Evolutionary conservation across 2,888 invertebrate species (phyloP).

Genomic region (Morpho deidamia): DNA sequence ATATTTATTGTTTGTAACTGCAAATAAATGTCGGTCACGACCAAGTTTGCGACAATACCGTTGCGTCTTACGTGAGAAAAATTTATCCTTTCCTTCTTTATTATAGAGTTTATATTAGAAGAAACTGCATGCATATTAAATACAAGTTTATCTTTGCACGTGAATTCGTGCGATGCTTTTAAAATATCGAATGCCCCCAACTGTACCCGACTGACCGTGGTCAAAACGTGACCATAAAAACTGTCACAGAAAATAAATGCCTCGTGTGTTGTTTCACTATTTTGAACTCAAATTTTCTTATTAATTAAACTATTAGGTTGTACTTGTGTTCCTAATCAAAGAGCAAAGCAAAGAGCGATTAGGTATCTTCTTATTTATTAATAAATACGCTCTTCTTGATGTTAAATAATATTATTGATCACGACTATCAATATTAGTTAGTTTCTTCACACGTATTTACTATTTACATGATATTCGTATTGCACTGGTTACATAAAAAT

Average conservation of each 20-base stretch:
- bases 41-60: neutral
- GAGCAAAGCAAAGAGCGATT: slow-evolving; percentile 27
- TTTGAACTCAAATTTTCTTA: slow-evolving; percentile 19
- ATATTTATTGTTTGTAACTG: slow-evolving; percentile 17
- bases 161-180: slow-evolving; percentile 42
- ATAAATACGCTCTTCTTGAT: slow-evolving; percentile 10
- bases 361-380: slow-evolving; percentile 22
- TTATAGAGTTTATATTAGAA: slow-evolving; percentile 8
- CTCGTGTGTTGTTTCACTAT: slow-evolving; percentile 13
- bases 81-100: neutral
- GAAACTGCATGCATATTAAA: neutral
- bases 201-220: slow-evolving; percentile 32
- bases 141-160: slow-evolving; percentile 29
- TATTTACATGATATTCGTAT: too few relatives aligned
- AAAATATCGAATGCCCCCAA: slow-evolving; percentile 44
- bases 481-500: too few relatives aligned
- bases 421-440: neutral
- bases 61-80: slow-evolving; percentile 1
- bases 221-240: slow-evolving; percentile 46
- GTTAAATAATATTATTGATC: slow-evolving; percentile 3
- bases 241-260: slow-evolving; percentile 45
- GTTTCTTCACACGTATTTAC: too few relatives aligned
- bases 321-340: slow-evolving; percentile 13
- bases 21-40: slow-evolving; percentile 23
- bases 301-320: slow-evolving; percentile 18